These are phyloP conservation scores for Girardinichthys multiradiatus DNA, from an alignment of 2,113 vertebrate species.

Conservation along the genomic window DNA sequence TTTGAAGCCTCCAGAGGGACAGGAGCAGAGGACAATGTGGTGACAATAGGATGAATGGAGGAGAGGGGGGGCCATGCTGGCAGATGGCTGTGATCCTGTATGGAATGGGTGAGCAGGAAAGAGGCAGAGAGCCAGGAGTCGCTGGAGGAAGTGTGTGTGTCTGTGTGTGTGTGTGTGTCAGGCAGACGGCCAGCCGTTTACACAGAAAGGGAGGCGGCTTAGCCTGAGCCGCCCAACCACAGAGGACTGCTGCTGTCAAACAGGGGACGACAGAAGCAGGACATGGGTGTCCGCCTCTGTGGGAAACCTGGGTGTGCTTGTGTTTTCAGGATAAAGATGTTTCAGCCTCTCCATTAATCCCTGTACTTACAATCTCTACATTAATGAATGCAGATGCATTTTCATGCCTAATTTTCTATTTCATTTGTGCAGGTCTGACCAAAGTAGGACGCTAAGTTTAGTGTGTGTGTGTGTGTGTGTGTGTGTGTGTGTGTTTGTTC, in stretches of 20 bases:
- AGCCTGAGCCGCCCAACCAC: slow-evolving; percentile 50
- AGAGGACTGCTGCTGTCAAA: slow-evolving; percentile 60
- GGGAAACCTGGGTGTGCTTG: slow-evolving; percentile 2
- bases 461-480: slow-evolving; percentile 11
- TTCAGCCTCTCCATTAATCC: neutral
- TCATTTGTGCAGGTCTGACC: too few relatives aligned
- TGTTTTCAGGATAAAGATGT: neutral
- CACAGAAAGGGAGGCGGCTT: slow-evolving; percentile 46
- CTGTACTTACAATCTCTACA: neutral
- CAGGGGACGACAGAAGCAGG: slow-evolving; percentile 24
- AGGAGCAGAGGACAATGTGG: slow-evolving; percentile 46
- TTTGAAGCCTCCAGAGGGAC: slow-evolving; percentile 44
- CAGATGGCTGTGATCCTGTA: slow-evolving; percentile 59
- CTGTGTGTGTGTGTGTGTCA: slow-evolving; percentile 23
- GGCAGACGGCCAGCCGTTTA: slow-evolving; percentile 61
- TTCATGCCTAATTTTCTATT: neutral
- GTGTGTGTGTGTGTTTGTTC: slow-evolving; percentile 15
- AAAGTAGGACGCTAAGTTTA: too few relatives aligned
- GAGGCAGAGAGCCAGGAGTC: slow-evolving; percentile 56
- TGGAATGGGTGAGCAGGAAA: slow-evolving; percentile 36
- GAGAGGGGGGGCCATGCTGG: slow-evolving; percentile 50
- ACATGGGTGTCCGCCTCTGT: slow-evolving; percentile 12
- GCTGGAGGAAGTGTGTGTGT: slow-evolving; percentile 36
- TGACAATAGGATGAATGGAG: slow-evolving; percentile 66
- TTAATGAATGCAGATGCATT: neutral